Percentiles rank a stretch among this genome's conserved stretches.
Evolutionary conservation across 2,888 invertebrate genomes (phyloP).

Genomic region (Lamproptera curius): DNA sequence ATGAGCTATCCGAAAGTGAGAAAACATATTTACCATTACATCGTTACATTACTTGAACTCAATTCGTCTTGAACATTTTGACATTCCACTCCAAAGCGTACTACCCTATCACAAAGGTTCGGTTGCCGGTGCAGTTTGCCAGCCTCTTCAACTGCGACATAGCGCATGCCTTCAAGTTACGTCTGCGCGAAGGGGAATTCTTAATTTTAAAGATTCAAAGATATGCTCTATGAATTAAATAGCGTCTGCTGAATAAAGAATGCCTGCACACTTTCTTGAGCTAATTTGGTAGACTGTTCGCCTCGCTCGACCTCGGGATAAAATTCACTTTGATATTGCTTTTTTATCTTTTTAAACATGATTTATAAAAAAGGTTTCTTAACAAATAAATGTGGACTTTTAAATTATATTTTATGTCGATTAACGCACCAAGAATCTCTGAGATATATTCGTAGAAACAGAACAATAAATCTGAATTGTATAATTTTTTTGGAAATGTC

Average conservation of each 20-base stretch:
- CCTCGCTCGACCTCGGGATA: too few relatives aligned
- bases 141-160: constrained; percentile 16
- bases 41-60: background rate
- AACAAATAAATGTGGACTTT: too few relatives aligned
- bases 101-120: constrained; percentile 16
- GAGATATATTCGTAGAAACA: too few relatives aligned
- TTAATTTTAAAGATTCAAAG: constrained; percentile 20
- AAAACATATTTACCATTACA: background rate
- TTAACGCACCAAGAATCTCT: too few relatives aligned
- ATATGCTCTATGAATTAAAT: constrained; percentile 14
- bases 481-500: too few relatives aligned
- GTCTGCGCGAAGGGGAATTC: constrained; percentile 19
- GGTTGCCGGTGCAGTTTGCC: constrained; percentile 16
- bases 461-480: too few relatives aligned
- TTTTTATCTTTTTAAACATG: too few relatives aligned
- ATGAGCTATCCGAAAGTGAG: too few relatives aligned
- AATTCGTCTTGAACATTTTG: constrained; percentile 10
- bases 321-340: too few relatives aligned
- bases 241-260: constrained; percentile 3
- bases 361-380: too few relatives aligned
- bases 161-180: constrained; percentile 20
- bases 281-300: background rate
- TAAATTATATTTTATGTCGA: too few relatives aligned
- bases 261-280: constrained; percentile 4
- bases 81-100: constrained; percentile 7